Base-by-base conservation (phyloP, 2,888 invertebrate genomes). In the Agonopterix heracliana region DNA sequence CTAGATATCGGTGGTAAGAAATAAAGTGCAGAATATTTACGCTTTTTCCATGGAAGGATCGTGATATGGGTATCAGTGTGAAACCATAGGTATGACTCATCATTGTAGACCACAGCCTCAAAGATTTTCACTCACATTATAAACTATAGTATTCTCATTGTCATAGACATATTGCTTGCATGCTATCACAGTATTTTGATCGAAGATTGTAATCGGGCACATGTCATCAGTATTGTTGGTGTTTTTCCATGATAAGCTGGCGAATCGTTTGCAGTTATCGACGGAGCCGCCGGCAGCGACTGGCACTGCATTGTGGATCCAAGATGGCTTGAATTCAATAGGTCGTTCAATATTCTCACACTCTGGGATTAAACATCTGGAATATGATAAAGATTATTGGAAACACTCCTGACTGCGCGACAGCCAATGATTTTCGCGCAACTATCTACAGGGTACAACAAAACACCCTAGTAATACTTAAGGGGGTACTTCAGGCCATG, bases 251-350 rank as follows among this genome's bases (percentile, higher is more conserved):
- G 35, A 4, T 50, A 10, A 12, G 51, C 44, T 42, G 43, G 26
- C 44, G 41, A 61, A 90, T 0, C 90, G 80, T 45, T 74, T 68
- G 57, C 91, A 91, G 47, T 80, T 81, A 48, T 89, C 85, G 54
- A 83, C 67, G 1, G 57, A 52, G 14, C 52, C 63, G 12, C 59
- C 58, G 3, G 63, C 61, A 12, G 61, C 2, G 7, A 13, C 66
- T 0, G 89, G 87, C 4, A 81, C 69, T 0, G 89, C 83, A 46
- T 74, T 61, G 9, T 66, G 53, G 14, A 87, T 54, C 89, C 89
- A 90, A 0, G 67, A 36, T 1, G 78, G 74, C 7, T 68, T 53
- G 56, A 75, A 81, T 13, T 64, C 62, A 1, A 67, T 26, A 26
- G 5, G 51, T 8, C 60, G 8, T 2, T 10, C 50, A n/a, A 41